phyloP scores from a whole-genome alignment of 2,113 vertebrate genomes.

The Mastomys natalensis region DNA sequence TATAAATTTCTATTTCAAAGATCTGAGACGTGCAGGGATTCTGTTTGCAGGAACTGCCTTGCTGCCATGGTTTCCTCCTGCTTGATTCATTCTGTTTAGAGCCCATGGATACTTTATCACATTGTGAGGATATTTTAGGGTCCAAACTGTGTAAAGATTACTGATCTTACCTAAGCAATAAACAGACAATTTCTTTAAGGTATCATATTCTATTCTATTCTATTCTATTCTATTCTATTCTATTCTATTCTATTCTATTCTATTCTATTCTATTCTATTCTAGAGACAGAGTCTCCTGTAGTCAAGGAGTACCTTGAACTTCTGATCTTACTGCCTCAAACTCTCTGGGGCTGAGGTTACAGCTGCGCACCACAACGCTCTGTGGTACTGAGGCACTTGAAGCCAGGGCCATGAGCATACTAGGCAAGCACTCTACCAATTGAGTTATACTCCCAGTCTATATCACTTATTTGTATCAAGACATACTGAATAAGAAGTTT shows the following conservation, averaged over 20 bases:
- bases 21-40: constrained; percentile 15
- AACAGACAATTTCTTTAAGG: not conserved
- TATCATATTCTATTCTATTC: not conserved
- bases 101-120: not conserved
- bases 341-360: too few relatives aligned
- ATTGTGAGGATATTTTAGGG: not conserved
- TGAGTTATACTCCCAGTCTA: not conserved
- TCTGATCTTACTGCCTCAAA: not conserved
- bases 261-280: not conserved
- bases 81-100: constrained; percentile 8
- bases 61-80: not conserved
- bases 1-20: constrained; percentile 48
- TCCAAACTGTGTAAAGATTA: not conserved
- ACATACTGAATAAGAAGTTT: not conserved
- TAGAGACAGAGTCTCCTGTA: not conserved
- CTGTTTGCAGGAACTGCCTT: constrained; percentile 28
- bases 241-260: not conserved
- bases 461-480: not conserved
- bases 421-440: not conserved
- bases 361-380: not conserved
- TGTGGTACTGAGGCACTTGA: not conserved
- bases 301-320: not conserved
- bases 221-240: not conserved
- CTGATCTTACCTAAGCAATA: not conserved
- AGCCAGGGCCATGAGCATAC: not conserved